Conservation (phyloP, 2,113 vertebrate species). For the Phalacrocorax aristotelis region DNA sequence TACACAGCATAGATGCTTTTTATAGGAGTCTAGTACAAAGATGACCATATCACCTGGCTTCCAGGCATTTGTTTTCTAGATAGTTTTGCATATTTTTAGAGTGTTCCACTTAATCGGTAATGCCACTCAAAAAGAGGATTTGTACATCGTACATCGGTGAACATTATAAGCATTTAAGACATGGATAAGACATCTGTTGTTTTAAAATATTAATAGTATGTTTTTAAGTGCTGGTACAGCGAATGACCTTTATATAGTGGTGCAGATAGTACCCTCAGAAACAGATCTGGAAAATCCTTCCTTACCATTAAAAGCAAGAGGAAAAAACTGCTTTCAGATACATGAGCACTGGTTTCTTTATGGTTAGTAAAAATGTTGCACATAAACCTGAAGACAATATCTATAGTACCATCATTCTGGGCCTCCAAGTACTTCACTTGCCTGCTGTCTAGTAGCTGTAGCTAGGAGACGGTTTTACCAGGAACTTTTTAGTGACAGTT, state of each 20-base stretch:
- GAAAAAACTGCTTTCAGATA: background rate
- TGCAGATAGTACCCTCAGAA: background rate
- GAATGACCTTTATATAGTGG: background rate
- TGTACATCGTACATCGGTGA: background rate
- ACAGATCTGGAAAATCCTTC: background rate
- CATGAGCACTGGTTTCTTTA: background rate
- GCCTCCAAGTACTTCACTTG: background rate
- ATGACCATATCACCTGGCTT: background rate
- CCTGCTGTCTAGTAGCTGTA: background rate
- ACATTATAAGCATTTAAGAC: background rate
- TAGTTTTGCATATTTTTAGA: conserved; percentile 11
- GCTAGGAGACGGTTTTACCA: background rate
- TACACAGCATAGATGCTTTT: background rate
- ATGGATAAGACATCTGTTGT: background rate
- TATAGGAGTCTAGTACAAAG: background rate
- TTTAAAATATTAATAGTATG: background rate
- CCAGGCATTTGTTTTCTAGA: background rate
- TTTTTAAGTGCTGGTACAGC: background rate
- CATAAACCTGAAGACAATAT: background rate
- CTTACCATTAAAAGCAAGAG: background rate
- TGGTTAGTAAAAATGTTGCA: background rate
- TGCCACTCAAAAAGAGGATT: conserved; percentile 15
- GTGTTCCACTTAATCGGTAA: background rate
- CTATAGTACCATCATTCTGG: background rate
- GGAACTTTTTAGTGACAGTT: background rate